Base-by-base conservation (phyloP, 2,888 invertebrate genomes). In the Frankliniella fusca region DNA sequence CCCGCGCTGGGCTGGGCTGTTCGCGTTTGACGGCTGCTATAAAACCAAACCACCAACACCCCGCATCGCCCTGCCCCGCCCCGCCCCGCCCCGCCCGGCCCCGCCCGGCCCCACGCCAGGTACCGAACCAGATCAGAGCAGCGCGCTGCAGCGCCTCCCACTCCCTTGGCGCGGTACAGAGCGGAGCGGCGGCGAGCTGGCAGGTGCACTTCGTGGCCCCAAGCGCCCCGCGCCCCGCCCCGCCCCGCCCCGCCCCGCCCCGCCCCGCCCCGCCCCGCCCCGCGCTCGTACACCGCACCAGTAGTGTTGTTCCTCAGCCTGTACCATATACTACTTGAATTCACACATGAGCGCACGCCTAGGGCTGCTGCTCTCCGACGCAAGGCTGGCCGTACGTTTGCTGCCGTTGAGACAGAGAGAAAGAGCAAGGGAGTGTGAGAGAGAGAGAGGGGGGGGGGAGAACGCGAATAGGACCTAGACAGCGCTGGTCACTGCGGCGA, bases 21-120 rank as follows among this genome's bases (percentile, higher is more conserved):
- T 76, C 70, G 70, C 70, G 70, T 76, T 76, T 76, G 70, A 76
- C 70, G 70, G 70, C 70, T 76, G 70, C 70, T 76, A 76, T 76
- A 76, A 76, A 76, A 76, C 70, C 70, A 23, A 70, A 70, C 70
- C 70, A 23, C 38, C 38, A 38, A 38, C 70, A 12, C 70, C 70
- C 23, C 70, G 23, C n/a, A 23, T 23, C 70, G 23, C 70, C 70
- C 70, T 10, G 11, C 70, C 61, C 11, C 70, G 9, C 70, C 70
- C 10, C 70, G 23, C 70, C 70, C n/a, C 70, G 23, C n/a, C 70
- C 70, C 70, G 23, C 70, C 70, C 70, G 9, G 11, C 70, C 61
- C 11, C 70, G 9, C 70, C 70, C 10, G 27, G 23, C 70, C 70
- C n/a, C 70, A 27, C 70, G 23, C 23, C 70, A 27, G 70, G 70